Conservation (phyloP, 2,797 vertebrate genomes). For the Rhodeus uyekii region DNA sequence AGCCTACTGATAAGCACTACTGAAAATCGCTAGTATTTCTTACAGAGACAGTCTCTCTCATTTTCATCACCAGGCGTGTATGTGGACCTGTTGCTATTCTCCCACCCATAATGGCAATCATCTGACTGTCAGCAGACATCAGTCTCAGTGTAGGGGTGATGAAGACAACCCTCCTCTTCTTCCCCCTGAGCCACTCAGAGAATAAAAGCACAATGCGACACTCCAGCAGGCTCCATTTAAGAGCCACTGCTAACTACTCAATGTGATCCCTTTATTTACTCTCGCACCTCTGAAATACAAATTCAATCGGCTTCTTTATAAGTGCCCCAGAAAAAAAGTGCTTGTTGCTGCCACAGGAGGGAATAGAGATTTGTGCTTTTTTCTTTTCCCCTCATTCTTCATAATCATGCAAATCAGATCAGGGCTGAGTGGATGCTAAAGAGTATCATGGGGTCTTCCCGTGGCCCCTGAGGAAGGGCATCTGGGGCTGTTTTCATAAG, state of each 20-base stretch:
- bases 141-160: slow-evolving; percentile 48
- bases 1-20: slow-evolving; percentile 5
- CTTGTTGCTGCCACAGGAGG: slow-evolving; percentile 34
- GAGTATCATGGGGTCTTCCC: slow-evolving; percentile 36
- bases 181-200: slow-evolving; percentile 21
- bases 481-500: slow-evolving; percentile 43
- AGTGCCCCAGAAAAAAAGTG: slow-evolving; percentile 37
- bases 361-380: slow-evolving; percentile 44
- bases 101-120: slow-evolving; percentile 46
- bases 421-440: slow-evolving; percentile 34
- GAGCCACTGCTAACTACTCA: slow-evolving; percentile 40
- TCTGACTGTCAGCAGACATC: slow-evolving; percentile 50
- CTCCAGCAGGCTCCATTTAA: slow-evolving; percentile 42
- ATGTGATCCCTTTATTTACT: slow-evolving; percentile 52
- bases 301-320: slow-evolving; percentile 50
- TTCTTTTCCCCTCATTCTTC: slow-evolving; percentile 27
- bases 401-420: slow-evolving; percentile 56
- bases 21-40: slow-evolving; percentile 11
- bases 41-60: background rate
- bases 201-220: slow-evolving; percentile 30
- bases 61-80: slow-evolving; percentile 16
- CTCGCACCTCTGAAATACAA: slow-evolving; percentile 41
- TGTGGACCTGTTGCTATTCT: slow-evolving; percentile 41
- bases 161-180: slow-evolving; percentile 27
- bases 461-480: slow-evolving; percentile 35